phyloP scores from a whole-genome alignment of 2,797 vertebrate species.

The Limnodromus scolopaceus region DNA sequence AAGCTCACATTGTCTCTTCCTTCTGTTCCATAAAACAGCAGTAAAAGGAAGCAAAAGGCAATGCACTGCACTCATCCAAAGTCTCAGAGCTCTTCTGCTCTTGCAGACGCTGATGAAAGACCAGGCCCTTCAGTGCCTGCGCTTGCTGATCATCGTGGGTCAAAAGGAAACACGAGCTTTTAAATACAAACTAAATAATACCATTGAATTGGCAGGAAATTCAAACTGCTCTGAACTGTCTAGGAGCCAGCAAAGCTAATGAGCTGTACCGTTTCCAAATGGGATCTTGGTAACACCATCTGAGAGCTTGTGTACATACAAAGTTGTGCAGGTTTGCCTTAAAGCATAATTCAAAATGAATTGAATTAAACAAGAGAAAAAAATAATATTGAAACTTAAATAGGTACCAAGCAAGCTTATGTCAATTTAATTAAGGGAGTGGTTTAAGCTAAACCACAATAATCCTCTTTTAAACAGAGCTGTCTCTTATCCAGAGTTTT shows the following conservation, averaged over 20 bases:
- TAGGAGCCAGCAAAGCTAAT: conserved; percentile 63
- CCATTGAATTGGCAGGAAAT: conserved; percentile 56
- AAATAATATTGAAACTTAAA: conserved; percentile 39
- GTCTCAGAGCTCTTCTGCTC: conserved; percentile 34
- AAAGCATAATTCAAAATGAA: conserved; percentile 15
- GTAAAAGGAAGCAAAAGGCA: conserved; percentile 41
- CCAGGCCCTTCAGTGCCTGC: conserved; percentile 29
- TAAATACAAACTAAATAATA: conserved; percentile 50
- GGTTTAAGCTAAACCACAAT: conserved; percentile 30
- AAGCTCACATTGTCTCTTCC: conserved; percentile 63
- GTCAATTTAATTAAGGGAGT: conserved; percentile 25
- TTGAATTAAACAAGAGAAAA: conserved; percentile 46
- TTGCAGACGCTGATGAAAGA: conserved; percentile 51
- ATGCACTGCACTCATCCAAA: conserved; percentile 4
- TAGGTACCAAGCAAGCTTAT: conserved; percentile 23
- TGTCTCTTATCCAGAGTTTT: conserved; percentile 5
- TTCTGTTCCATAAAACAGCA: conserved; percentile 30
- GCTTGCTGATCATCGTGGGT: conserved; percentile 39
- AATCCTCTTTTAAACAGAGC: conserved; percentile 25
- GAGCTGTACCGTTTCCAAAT: conserved; percentile 66
- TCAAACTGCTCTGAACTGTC: conserved; percentile 51
- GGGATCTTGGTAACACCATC: conserved; percentile 44
- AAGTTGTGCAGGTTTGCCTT: conserved; percentile 25
- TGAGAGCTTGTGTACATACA: conserved; percentile 40
- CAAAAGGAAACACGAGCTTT: conserved; percentile 63